phyloP scores from a whole-genome alignment of 2,797 vertebrate species.

The Tragopan temminckii region DNA sequence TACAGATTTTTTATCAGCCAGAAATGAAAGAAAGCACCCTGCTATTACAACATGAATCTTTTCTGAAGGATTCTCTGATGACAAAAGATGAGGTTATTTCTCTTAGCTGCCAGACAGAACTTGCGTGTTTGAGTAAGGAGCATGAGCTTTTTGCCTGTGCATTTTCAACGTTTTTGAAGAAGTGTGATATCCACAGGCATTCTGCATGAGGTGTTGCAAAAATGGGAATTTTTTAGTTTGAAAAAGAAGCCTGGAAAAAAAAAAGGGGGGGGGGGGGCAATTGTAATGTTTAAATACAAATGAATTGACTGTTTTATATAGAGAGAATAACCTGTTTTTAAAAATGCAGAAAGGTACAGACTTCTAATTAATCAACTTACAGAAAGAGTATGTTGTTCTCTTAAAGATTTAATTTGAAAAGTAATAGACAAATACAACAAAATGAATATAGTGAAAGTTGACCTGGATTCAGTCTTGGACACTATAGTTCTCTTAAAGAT shows the following conservation, averaged over 20 bases:
- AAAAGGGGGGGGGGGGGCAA: background rate
- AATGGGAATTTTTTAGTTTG: background rate
- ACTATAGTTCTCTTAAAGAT: background rate
- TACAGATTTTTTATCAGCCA: constrained; percentile 4
- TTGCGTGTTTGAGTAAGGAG: background rate
- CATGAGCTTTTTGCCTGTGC: background rate
- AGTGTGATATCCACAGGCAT: background rate
- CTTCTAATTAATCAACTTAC: background rate
- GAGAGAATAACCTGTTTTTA: background rate
- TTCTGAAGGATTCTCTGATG: constrained; percentile 31
- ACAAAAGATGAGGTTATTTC: constrained; percentile 27
- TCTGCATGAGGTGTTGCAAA: background rate
- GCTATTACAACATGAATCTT: background rate
- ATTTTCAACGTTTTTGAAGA: background rate
- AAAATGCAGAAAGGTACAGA: background rate
- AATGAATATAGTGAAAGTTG: background rate
- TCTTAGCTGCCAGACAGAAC: background rate
- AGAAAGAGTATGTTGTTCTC: background rate
- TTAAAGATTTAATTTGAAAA: background rate
- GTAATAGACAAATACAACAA: background rate
- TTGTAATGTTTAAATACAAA: background rate
- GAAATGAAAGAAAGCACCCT: background rate
- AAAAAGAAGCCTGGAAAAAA: background rate
- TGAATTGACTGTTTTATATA: background rate
- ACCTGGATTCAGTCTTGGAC: background rate